Percentiles rank a stretch among this genome's conserved stretches.
Conservation (phyloP, 2,797 vertebrate species). For the Gallinago nigripennis region DNA sequence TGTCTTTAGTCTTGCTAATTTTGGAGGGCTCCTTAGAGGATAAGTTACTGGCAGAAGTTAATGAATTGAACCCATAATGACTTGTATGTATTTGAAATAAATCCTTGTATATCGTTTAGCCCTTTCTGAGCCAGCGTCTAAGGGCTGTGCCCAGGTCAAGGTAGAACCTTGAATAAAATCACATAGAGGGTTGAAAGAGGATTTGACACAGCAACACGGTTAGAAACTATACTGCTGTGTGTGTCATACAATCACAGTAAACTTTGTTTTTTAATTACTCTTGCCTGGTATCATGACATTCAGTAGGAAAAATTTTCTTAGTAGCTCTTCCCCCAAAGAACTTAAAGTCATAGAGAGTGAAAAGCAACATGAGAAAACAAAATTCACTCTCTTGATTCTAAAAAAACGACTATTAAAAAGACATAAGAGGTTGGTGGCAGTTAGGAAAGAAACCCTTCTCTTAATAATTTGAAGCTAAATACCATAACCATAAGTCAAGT, state of each 20-base stretch:
- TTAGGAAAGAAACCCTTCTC: not conserved
- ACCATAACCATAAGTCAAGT: slow-evolving; percentile 31
- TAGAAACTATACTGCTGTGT: not conserved
- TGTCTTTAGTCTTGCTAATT: not conserved
- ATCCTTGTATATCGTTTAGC: not conserved
- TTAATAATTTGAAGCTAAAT: slow-evolving; percentile 27
- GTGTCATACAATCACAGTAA: not conserved
- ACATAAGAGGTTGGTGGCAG: not conserved
- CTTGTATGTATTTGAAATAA: not conserved
- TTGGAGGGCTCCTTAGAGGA: not conserved
- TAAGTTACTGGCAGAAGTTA: not conserved
- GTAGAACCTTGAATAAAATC: not conserved
- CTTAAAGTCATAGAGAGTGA: not conserved
- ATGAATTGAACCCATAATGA: not conserved
- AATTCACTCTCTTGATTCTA: not conserved
- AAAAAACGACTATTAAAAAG: not conserved
- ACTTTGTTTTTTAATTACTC: not conserved
- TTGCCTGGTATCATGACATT: not conserved
- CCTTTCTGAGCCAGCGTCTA: not conserved
- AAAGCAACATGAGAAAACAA: not conserved
- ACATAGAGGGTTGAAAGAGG: not conserved
- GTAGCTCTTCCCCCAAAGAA: not conserved
- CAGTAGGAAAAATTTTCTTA: not conserved
- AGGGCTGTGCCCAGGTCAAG: not conserved
- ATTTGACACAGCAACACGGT: not conserved